Evolutionary conservation across 1,140 invertebrate genomes (phyloP).

Genomic region (Phenacoccus solenopsis): DNA sequence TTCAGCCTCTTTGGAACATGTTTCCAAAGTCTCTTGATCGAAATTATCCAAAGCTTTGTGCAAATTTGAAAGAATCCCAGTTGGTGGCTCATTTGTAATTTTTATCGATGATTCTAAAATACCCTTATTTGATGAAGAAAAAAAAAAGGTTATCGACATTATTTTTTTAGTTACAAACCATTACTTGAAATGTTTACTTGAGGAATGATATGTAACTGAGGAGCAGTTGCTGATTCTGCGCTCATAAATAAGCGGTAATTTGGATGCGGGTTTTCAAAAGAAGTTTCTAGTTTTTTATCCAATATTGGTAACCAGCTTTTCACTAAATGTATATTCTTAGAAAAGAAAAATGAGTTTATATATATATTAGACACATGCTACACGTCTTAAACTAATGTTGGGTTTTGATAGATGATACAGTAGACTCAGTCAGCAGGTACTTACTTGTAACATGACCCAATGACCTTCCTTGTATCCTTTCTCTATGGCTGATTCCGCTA

Average conservation of each 20-base stretch:
- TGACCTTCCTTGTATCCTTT: conserved; percentile 63
- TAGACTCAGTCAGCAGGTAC: neutral
- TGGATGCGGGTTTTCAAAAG: conserved; percentile 50
- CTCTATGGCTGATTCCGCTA: conserved; percentile 77
- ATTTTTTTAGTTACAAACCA: neutral
- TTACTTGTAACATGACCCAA: conserved; percentile 75
- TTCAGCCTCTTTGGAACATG: conserved; percentile 85
- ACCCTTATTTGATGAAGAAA: conserved; percentile 45
- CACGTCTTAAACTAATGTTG: neutral
- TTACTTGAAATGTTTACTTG: conserved; percentile 33
- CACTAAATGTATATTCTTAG: conserved; percentile 80
- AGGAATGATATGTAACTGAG: conserved; percentile 52
- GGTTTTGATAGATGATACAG: neutral
- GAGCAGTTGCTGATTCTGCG: conserved; percentile 48
- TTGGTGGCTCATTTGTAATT: conserved; percentile 91
- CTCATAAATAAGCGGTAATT: conserved; percentile 60
- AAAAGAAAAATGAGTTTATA: neutral
- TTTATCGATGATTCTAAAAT: conserved; percentile 89
- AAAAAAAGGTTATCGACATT: conserved; percentile 14
- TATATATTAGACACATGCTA: neutral
- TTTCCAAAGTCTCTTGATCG: conserved; percentile 81
- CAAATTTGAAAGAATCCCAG: conserved; percentile 84
- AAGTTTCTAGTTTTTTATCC: conserved; percentile 82
- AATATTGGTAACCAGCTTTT: conserved; percentile 73
- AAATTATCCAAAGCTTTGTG: conserved; percentile 92